Evolutionary conservation across 2,797 vertebrate species (phyloP).

Genomic region (Arctocebus calabarensis): DNA sequence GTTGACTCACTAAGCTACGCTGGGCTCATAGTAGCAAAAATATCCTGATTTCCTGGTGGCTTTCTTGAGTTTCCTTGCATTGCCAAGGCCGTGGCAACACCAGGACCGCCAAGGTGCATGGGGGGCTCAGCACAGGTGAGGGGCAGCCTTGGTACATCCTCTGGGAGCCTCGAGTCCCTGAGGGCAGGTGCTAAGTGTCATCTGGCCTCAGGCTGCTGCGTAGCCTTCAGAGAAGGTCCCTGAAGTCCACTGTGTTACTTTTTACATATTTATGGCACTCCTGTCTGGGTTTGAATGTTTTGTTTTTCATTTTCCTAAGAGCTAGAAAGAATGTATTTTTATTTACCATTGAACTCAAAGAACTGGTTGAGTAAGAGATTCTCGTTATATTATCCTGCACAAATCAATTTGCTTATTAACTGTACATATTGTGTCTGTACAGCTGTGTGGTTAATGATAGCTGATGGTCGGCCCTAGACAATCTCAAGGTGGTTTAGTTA

Average conservation of each 20-base stretch:
- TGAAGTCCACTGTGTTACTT: fast-evolving
- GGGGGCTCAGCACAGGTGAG: neutral
- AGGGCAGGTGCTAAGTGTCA: too few relatives aligned
- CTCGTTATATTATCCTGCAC: fast-evolving
- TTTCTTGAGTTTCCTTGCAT: neutral
- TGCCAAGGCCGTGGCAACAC: neutral
- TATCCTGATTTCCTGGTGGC: neutral
- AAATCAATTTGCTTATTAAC: neutral
- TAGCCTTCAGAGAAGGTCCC: neutral
- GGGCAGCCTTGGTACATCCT: fast-evolving
- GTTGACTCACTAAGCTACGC: fast-evolving
- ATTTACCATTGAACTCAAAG: fast-evolving
- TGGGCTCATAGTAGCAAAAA: neutral
- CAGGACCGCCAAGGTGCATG: too few relatives aligned
- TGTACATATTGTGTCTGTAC: fast-evolving
- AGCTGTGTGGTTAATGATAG: fast-evolving
- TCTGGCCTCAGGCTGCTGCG: neutral
- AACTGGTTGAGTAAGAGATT: neutral
- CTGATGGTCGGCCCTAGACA: fast-evolving
- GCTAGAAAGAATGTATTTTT: neutral
- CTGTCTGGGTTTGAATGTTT: fast-evolving
- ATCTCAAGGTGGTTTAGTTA: neutral
- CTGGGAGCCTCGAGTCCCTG: neutral
- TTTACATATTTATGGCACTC: neutral
- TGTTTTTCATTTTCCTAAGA: neutral